A percentile compares a stretch with the other conserved stretches of the same genome.
Conservation (phyloP, 2,113 vertebrate genomes). For the Chloropsis hardwickii region DNA sequence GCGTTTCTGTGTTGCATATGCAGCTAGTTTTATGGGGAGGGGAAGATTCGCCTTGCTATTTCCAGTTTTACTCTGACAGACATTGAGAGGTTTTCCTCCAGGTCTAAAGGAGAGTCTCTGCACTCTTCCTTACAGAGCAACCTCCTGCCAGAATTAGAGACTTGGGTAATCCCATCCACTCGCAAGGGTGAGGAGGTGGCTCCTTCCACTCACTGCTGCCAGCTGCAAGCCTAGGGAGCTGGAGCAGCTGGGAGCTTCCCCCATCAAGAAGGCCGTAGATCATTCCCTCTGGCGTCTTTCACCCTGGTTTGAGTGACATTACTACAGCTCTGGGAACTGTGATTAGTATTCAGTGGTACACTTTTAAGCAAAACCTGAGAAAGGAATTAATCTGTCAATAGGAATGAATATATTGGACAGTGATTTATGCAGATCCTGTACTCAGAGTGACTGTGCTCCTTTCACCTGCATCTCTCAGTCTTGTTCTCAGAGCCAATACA, state of each 20-base stretch:
- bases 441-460: constrained; percentile 47
- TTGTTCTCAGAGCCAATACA: constrained; percentile 32
- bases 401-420: constrained; percentile 69
- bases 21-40: constrained; percentile 2
- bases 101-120: neutral
- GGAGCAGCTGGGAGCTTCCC: neutral
- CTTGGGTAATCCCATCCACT: neutral
- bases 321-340: neutral
- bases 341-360: constrained; percentile 71
- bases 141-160: neutral
- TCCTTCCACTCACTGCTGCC: neutral
- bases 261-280: neutral
- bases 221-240: neutral
- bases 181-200: neutral
- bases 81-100: neutral
- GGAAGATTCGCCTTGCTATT: neutral
- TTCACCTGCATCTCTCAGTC: constrained; percentile 45
- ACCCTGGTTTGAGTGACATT: neutral
- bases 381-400: constrained; percentile 77
- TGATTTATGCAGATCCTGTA: constrained; percentile 74
- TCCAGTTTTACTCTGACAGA: neutral
- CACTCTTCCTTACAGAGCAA: neutral
- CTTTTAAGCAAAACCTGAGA: constrained; percentile 70
- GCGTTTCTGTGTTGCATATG: neutral
- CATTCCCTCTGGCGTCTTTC: neutral